Base-by-base conservation (phyloP, 2,113 vertebrate species). In the Hystrix cristata region DNA sequence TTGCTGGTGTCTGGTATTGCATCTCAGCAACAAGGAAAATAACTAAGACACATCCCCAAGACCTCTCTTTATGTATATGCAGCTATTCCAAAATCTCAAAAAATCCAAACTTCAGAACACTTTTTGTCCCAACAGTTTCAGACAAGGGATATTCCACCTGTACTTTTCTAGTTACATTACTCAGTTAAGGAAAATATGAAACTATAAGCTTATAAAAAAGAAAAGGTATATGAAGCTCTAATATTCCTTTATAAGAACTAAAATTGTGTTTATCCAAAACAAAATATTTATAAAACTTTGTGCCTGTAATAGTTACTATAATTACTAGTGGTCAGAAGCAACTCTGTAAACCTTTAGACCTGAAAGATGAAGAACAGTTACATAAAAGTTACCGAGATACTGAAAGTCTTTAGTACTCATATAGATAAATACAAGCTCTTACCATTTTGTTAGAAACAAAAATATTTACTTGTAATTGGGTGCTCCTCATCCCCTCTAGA, bases 381-480 rank as follows among this genome's bases (percentile, higher is more conserved):
- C 53, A 15, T 83, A 59, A 16, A 82, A 34, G 64, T n/a, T n/a
- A 67, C 13, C 16, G 38, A 78, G 16, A 78, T 34, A 10, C 34
- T 85, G n/a, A 91, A 60, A 60, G 5, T 25, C 31, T 21, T 51
- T 60, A 18, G 18, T 27, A 7, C 10, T 19, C 21, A 2, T 29
- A 21, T 9, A 14, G 23, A 46, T 76, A 43, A 89, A 64, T 27
- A 38, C 46, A 57, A 55, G 27, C n/a, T 79, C 38, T 69, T 57
- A 62, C 0, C 60, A 60, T 60, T 72, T 80, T 69, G 16, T 86
- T 67, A 82, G 51, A 84, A 90, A 67, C 55, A 80, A 87, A 97
- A 72, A 18, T 25, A 1, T 72, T 1, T 83, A 11, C 31, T 46
- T 95, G 43, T 16, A 86, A 79, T 85, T n/a, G 90, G 81, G 3